Conservation (phyloP, 2,113 vertebrate species). For the Scatophagus argus region DNA sequence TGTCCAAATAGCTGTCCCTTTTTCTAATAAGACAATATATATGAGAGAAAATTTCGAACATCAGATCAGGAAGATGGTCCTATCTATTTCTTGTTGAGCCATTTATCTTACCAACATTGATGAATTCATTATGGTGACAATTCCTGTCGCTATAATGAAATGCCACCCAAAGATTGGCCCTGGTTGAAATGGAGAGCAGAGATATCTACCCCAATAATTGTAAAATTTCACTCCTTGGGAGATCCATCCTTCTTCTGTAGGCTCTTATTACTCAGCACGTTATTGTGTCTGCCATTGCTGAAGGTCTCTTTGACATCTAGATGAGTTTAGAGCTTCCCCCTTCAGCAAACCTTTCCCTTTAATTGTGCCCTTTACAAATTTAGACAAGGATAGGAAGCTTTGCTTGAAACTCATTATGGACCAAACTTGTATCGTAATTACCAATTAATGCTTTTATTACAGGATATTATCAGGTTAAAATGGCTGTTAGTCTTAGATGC, state of each 20-base stretch:
- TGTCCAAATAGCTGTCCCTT: slow-evolving; percentile 82
- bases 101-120: slow-evolving; percentile 93
- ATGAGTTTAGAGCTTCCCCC: slow-evolving; percentile 52
- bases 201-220: slow-evolving; percentile 85
- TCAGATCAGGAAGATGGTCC: slow-evolving; percentile 85
- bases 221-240: slow-evolving; percentile 77
- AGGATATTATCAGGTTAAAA: slow-evolving; percentile 34
- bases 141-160: slow-evolving; percentile 91
- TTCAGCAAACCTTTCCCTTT: slow-evolving; percentile 49
- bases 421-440: slow-evolving; percentile 37
- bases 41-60: slow-evolving; percentile 88
- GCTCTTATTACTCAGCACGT: slow-evolving; percentile 58
- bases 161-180: slow-evolving; percentile 81
- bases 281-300: slow-evolving; percentile 53
- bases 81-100: slow-evolving; percentile 87
- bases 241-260: slow-evolving; percentile 79
- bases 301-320: slow-evolving; percentile 70
- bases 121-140: slow-evolving; percentile 92
- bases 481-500: slow-evolving; percentile 17
- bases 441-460: slow-evolving; percentile 45
- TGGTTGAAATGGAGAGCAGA: slow-evolving; percentile 86
- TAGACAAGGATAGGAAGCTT: slow-evolving; percentile 39
- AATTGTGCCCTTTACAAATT: slow-evolving; percentile 55
- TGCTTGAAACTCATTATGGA: slow-evolving; percentile 35
- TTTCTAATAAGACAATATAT: slow-evolving; percentile 87